These are phyloP conservation scores for Agrenia bidenticulata DNA, from an alignment of 2,888 invertebrate species.

Conservation along the genomic window DNA sequence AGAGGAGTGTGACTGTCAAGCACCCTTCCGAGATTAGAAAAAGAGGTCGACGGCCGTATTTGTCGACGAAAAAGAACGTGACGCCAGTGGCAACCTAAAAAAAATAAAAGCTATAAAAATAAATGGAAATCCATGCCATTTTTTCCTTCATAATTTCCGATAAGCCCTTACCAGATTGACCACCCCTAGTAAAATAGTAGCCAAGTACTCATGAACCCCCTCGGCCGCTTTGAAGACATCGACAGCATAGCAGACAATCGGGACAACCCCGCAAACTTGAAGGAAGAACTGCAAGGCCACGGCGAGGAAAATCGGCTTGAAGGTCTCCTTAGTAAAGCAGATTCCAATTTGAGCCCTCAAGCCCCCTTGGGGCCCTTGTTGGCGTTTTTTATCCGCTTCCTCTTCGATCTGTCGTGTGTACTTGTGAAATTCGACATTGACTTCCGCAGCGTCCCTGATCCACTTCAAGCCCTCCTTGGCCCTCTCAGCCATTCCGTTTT, in stretches of 20 bases:
- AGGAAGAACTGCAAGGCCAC: slow-evolving; percentile 26
- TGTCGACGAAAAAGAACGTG: slow-evolving; percentile 23
- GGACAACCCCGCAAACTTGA: slow-evolving; percentile 29
- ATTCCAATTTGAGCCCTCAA: too few species aligned
- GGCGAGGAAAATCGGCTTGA: slow-evolving; percentile 24
- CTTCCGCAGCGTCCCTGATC: not conserved
- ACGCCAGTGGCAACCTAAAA: slow-evolving; percentile 18
- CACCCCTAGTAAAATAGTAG: slow-evolving; percentile 20
- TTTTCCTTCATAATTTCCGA: too few species aligned
- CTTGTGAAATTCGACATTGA: not conserved
- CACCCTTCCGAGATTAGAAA: slow-evolving; percentile 20
- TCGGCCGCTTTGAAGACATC: slow-evolving; percentile 27
- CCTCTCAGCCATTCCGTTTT: not conserved
- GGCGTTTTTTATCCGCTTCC: too few species aligned
- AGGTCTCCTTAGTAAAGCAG: not conserved
- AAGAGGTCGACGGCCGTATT: slow-evolving; percentile 16
- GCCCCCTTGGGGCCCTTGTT: too few species aligned
- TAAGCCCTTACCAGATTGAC: slow-evolving; percentile 17
- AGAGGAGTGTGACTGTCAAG: slow-evolving; percentile 12
- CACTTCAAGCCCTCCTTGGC: slow-evolving; percentile 14
- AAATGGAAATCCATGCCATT: too few species aligned
- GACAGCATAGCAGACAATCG: slow-evolving; percentile 32
- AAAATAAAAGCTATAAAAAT: not conserved
- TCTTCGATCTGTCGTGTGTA: too few species aligned
- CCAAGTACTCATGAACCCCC: slow-evolving; percentile 20